Base-by-base conservation (phyloP, 2,113 vertebrate species). In the Microtus ochrogaster region DNA sequence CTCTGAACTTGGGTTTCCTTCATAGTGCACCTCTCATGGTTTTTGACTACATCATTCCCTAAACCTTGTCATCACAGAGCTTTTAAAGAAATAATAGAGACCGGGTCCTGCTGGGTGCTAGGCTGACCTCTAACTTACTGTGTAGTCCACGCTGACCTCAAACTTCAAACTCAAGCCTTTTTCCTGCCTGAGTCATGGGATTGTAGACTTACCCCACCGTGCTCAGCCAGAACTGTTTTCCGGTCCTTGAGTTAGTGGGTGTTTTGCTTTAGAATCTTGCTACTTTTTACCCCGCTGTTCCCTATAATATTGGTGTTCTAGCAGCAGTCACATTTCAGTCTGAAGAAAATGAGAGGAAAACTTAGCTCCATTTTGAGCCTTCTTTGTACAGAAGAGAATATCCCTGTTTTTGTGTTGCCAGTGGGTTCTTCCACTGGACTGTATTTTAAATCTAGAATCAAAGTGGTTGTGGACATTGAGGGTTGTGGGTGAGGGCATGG, bases 321-420 rank as follows among this genome's bases (percentile, higher is more conserved):
- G 55, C 47, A 13, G 19, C 83, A n/a, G 47, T 89, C 74, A 83
- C 49, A 70, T 63, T 28, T 65, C 12, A 81, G 16, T 89, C 63
- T 58, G 81, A 65, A 92, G 49, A 63, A 95, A 94, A 93, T 11
- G 77, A 68, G 68, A 96, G 79, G 44, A 92, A 95, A 93, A 19
- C 13, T 92, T 10, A 70, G 52, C 52, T 91, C 47, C 74, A 21
- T 76, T 90, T 94, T 82, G 52, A 14, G 84, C 9, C 72, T 92
- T 39, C 73, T 87, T 76, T 61, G 28, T 41, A 68, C 88, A 89
- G 73, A 91, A 41, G 90, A 89, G 73, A 92, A 33, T 11, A 63
- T 68, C 1, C 65, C 11, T n/a, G 19, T 90, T 78, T 94, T 89
- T 66, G 14, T 90, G 49, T 61, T 47, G 7, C 84, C n/a, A 44